phyloP scores from a whole-genome alignment of 1,140 invertebrate genomes.

The Liolophura sinensis region DNA sequence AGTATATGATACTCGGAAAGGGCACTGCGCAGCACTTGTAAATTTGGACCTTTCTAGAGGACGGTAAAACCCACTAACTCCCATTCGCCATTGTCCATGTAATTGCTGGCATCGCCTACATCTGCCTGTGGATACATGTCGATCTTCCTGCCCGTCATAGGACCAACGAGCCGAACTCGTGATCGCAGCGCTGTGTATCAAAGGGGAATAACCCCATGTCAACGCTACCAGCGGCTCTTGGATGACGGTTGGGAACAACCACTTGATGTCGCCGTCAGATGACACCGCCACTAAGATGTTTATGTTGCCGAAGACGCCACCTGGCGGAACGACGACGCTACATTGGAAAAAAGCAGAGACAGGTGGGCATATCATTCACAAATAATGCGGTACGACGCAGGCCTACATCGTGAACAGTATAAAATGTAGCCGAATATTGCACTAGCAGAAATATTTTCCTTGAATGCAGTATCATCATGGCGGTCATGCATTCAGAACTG shows the following conservation, averaged over 20 bases:
- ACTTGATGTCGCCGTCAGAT: constrained; percentile 87
- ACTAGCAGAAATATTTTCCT: too few species aligned
- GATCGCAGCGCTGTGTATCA: constrained; percentile 19
- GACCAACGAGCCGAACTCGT: constrained; percentile 27
- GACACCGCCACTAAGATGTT: too few species aligned
- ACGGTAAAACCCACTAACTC: background rate
- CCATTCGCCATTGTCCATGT: constrained; percentile 3
- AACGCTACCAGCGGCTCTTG: constrained; percentile 75
- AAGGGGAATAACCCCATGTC: constrained; percentile 24
- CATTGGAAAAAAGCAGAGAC: too few species aligned
- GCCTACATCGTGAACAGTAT: too few species aligned
- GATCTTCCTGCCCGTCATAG: constrained; percentile 7
- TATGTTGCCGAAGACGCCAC: too few species aligned
- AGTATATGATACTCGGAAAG: constrained; percentile 55
- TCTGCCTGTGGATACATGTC: background rate
- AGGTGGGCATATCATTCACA: too few species aligned
- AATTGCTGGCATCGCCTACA: background rate
- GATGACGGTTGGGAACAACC: constrained; percentile 95
- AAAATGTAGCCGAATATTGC: too few species aligned
- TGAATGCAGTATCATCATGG: too few species aligned
- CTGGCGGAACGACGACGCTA: too few species aligned
- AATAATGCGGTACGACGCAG: too few species aligned
- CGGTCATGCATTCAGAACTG: too few species aligned
- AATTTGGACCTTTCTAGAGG: constrained; percentile 6
- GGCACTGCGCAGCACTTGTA: constrained; percentile 52